phyloP scores from a whole-genome alignment of 1,140 invertebrate species.

The Lordiphosa stackelbergi region DNA sequence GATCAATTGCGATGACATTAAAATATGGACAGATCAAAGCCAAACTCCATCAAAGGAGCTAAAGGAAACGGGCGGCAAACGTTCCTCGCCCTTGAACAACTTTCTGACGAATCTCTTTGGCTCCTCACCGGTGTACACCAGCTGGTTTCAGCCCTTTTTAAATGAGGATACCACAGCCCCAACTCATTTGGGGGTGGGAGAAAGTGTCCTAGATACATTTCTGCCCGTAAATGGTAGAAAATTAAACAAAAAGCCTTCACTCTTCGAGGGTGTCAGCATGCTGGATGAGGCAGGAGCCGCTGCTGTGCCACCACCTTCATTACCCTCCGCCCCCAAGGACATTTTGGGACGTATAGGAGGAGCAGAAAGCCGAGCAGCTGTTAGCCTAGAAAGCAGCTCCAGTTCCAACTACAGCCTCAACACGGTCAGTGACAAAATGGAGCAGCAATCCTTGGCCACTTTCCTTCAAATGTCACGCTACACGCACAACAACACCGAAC shows the following conservation, averaged over 20 bases:
- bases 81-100: slow-evolving; percentile 42
- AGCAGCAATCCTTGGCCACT: slow-evolving; percentile 86
- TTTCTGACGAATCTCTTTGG: slow-evolving; percentile 59
- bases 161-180: slow-evolving; percentile 12
- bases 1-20: slow-evolving; percentile 71
- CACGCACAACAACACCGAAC: slow-evolving; percentile 84
- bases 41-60: slow-evolving; percentile 8
- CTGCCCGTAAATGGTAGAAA: slow-evolving; percentile 78
- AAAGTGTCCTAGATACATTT: slow-evolving; percentile 60
- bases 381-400: slow-evolving; percentile 6
- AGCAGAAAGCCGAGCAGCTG: not conserved
- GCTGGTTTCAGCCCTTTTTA: slow-evolving; percentile 47
- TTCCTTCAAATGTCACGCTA: slow-evolving; percentile 87
- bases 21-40: slow-evolving; percentile 71
- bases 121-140: slow-evolving; percentile 57
- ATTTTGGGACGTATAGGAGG: slow-evolving; percentile 19
- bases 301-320: slow-evolving; percentile 69
- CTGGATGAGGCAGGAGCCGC: slow-evolving; percentile 40
- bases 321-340: slow-evolving; percentile 78
- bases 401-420: slow-evolving; percentile 34
- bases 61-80: slow-evolving; percentile 15
- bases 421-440: slow-evolving; percentile 74
- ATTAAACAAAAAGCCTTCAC: slow-evolving; percentile 80
- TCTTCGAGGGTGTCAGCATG: slow-evolving; percentile 80
- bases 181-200: slow-evolving; percentile 1